phyloP scores from a whole-genome alignment of 1,140 invertebrate genomes.

The Halotydeus destructor region DNA sequence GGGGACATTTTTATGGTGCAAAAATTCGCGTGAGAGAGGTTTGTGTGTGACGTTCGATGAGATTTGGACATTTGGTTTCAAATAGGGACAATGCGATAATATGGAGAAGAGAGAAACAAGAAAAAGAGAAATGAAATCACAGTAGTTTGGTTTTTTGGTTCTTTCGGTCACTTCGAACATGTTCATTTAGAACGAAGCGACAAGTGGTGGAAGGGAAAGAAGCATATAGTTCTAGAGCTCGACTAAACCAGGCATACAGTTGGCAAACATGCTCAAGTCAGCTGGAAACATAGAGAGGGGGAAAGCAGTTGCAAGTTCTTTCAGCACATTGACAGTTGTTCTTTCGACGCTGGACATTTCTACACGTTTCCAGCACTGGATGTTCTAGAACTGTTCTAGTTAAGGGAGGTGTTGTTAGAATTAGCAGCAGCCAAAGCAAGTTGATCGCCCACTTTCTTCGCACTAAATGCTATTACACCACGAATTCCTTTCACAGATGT shows the following conservation, averaged over 20 bases:
- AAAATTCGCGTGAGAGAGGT: background rate
- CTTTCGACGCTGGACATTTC: background rate
- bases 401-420: conserved; percentile 4
- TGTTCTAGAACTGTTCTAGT: background rate
- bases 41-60: background rate
- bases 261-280: background rate
- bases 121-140: background rate
- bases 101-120: background rate
- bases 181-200: too few relatives aligned
- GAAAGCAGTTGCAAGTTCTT: conserved; percentile 1
- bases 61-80: background rate
- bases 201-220: too few relatives aligned
- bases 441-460: conserved; percentile 17
- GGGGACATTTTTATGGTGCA: too few relatives aligned
- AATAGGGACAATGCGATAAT: background rate
- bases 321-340: background rate
- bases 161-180: too few relatives aligned
- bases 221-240: background rate
- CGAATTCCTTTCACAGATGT: conserved; percentile 65
- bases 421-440: conserved; percentile 7
- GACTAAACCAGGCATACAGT: background rate
- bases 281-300: background rate
- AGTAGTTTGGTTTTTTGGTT: background rate
- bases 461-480: conserved; percentile 58
- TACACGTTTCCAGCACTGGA: background rate